phyloP scores from a whole-genome alignment of 2,797 vertebrate species.

The Argya squamiceps region DNA sequence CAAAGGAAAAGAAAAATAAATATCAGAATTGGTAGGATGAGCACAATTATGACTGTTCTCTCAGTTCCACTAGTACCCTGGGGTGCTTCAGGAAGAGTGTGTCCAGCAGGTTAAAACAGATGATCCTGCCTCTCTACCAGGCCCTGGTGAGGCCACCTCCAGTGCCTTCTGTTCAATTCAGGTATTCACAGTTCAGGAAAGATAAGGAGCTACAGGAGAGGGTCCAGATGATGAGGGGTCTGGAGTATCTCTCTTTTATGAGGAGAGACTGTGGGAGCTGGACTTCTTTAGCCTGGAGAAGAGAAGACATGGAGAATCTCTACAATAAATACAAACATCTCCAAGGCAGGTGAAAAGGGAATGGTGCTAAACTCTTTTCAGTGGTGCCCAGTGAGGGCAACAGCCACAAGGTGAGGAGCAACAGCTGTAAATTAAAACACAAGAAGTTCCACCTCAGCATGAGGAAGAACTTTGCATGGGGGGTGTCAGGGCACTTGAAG shows the following conservation, averaged over 20 bases:
- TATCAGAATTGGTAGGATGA: background rate
- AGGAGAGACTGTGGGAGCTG: background rate
- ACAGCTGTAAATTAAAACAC: background rate
- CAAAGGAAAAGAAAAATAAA: background rate
- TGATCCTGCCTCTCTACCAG: too few species aligned
- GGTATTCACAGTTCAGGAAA: background rate
- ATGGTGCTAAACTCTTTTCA: background rate
- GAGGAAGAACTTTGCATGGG: background rate
- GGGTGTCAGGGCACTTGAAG: background rate
- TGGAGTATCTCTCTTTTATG: background rate
- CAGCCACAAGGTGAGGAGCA: background rate
- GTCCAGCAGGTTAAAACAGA: background rate
- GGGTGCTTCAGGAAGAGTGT: background rate
- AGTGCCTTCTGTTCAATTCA: background rate
- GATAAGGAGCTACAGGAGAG: background rate
- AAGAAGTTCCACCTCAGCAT: background rate
- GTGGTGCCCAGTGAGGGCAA: rapidly evolving
- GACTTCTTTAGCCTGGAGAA: background rate
- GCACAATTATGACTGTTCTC: background rate
- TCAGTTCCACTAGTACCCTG: background rate
- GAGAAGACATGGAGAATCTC: background rate
- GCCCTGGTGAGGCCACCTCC: background rate
- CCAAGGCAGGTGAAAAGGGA: too few species aligned
- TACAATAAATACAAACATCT: background rate
- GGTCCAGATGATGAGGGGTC: background rate